phyloP scores from a whole-genome alignment of 2,113 vertebrate species.

The Toxotes chatareus region DNA sequence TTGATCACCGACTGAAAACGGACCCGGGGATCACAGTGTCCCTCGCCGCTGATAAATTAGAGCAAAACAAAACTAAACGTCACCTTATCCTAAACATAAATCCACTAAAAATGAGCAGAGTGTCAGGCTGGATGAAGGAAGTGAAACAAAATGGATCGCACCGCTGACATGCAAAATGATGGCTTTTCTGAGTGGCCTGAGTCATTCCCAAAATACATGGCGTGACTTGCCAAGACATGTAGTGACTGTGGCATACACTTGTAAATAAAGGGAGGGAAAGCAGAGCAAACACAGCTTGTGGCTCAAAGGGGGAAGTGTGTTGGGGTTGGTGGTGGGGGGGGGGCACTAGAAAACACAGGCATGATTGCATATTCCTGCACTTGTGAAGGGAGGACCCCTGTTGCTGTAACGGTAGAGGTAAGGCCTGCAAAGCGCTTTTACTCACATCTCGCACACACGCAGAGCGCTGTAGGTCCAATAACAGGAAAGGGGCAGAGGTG shows the following conservation, averaged over 20 bases:
- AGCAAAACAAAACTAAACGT: no score
- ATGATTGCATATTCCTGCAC: neutral
- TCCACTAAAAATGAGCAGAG: no score
- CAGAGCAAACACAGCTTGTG: neutral
- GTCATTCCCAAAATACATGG: neutral
- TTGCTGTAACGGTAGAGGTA: neutral
- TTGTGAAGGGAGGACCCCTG: neutral
- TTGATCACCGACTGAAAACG: no score
- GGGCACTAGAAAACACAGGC: neutral
- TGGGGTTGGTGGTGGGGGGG: neutral
- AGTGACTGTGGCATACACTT: neutral
- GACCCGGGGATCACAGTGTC: no score
- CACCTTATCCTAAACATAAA: no score
- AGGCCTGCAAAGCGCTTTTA: neutral
- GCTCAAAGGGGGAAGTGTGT: neutral
- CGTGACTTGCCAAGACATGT: neutral
- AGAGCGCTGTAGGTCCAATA: constrained; percentile 22
- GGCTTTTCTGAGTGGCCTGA: no score
- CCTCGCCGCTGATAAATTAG: no score
- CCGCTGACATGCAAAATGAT: no score
- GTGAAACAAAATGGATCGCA: no score
- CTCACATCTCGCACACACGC: constrained; percentile 2
- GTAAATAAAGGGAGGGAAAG: neutral
- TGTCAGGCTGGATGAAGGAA: neutral
- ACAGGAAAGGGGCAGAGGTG: constrained; percentile 26